These are phyloP conservation scores for Cottus gobio DNA, from an alignment of 2,113 vertebrate genomes.

Conservation along the genomic window DNA sequence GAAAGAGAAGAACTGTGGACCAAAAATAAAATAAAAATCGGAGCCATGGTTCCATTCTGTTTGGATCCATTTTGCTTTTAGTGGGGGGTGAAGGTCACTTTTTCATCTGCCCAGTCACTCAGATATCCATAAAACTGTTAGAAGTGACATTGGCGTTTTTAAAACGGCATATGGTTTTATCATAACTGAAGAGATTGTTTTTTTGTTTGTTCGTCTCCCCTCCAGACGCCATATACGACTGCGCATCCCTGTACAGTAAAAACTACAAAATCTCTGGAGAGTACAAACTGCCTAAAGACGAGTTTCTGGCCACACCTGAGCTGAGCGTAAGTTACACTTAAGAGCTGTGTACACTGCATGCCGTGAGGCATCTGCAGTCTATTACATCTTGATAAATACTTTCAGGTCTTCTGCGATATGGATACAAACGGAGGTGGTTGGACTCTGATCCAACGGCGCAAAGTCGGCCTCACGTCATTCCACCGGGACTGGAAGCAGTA, in stretches of 20 bases:
- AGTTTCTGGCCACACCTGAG: slow-evolving; percentile 93
- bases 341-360: neutral
- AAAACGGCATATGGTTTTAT: slow-evolving; percentile 48
- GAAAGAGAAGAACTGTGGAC: neutral
- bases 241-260: slow-evolving; percentile 92
- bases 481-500: slow-evolving; percentile 96
- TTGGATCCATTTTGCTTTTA: slow-evolving; percentile 20
- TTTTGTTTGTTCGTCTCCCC: neutral
- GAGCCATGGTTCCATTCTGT: slow-evolving; percentile 2
- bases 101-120: slow-evolving; percentile 45
- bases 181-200: slow-evolving; percentile 26
- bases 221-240: slow-evolving; percentile 95
- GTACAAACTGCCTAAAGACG: slow-evolving; percentile 94
- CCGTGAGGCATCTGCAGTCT: neutral
- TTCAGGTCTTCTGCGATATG: slow-evolving; percentile 97
- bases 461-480: slow-evolving; percentile 92
- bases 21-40: slow-evolving; percentile 11
- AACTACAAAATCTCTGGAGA: slow-evolving; percentile 95
- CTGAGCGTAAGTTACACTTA: slow-evolving; percentile 84
- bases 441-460: slow-evolving; percentile 96
- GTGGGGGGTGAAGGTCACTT: slow-evolving; percentile 2
- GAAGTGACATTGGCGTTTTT: slow-evolving; percentile 30
- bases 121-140: slow-evolving; percentile 34
- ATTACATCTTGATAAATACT: slow-evolving; percentile 17
- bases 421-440: slow-evolving; percentile 93